Conservation (phyloP, 2,113 vertebrate species). For the Myodes glareolus region DNA sequence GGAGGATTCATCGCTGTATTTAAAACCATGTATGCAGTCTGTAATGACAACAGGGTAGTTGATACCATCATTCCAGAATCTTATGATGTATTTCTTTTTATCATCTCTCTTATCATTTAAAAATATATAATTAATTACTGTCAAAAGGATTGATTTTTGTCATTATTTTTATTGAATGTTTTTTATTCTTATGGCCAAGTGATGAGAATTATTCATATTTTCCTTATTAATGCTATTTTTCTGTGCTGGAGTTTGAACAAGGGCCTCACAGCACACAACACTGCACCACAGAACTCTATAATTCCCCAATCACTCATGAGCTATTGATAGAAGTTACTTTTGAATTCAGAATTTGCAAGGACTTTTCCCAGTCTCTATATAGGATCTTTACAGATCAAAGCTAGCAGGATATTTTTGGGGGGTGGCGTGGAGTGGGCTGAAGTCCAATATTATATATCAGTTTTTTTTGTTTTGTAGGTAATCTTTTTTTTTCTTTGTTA, state of each 20-base stretch:
- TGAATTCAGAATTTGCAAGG: not conserved
- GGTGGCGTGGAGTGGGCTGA: not conserved
- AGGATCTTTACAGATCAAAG: constrained; percentile 12
- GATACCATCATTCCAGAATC: not conserved
- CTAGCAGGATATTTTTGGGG: not conserved
- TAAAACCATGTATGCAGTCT: not conserved
- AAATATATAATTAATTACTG: not conserved
- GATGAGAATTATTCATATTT: not conserved
- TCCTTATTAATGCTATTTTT: not conserved
- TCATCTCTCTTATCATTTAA: not conserved
- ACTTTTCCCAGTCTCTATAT: not conserved
- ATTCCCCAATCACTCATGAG: not conserved
- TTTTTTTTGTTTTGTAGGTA: constrained; percentile 12
- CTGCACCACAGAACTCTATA: not conserved
- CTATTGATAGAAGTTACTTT: not conserved
- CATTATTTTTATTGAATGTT: constrained; percentile 25
- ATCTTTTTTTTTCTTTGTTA: not conserved
- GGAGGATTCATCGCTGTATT: not conserved
- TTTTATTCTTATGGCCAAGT: not conserved
- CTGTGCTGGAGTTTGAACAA: not conserved
- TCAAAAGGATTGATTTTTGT: not conserved
- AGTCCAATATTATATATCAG: not conserved
- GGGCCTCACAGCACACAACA: not conserved
- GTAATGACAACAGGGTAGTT: not conserved
- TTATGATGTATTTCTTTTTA: not conserved